Conservation (phyloP, 2,113 vertebrate species). For the Siniperca knerii region DNA sequence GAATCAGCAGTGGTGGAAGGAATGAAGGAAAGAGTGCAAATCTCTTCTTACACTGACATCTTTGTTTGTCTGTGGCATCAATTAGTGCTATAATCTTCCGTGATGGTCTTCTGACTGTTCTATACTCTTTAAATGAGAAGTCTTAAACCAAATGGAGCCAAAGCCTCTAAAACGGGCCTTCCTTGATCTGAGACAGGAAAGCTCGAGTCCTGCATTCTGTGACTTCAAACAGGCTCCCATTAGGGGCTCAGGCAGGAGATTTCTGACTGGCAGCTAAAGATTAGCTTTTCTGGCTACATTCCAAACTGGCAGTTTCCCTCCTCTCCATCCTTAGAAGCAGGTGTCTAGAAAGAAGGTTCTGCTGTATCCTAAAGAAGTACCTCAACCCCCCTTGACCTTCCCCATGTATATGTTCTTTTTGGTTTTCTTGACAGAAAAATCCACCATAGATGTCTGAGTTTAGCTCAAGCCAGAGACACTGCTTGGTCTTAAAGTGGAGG, state of each 20-base stretch:
- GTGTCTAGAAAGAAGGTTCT: slow-evolving; percentile 36
- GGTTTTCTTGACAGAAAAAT: not conserved
- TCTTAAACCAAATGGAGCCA: slow-evolving; percentile 11
- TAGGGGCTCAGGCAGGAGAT: slow-evolving; percentile 45
- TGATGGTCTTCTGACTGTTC: not conserved
- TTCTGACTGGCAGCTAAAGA: slow-evolving; percentile 43
- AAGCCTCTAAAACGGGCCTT: slow-evolving; percentile 43
- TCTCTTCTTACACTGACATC: slow-evolving; percentile 19
- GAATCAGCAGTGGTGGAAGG: slow-evolving; percentile 45
- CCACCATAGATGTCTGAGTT: slow-evolving; percentile 29
- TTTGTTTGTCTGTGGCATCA: slow-evolving; percentile 32
- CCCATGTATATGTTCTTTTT: not conserved
- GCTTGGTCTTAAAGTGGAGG: slow-evolving; percentile 36
- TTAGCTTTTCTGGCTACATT: slow-evolving; percentile 53
- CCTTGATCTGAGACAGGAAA: slow-evolving; percentile 30
- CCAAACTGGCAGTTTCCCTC: slow-evolving; percentile 32
- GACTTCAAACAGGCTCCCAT: slow-evolving; percentile 52
- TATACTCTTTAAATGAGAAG: slow-evolving; percentile 33
- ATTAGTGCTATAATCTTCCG: not conserved
- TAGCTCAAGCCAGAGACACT: slow-evolving; percentile 22
- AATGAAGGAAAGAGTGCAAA: slow-evolving; percentile 4
- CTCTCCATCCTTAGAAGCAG: slow-evolving; percentile 19
- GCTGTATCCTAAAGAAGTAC: not conserved
- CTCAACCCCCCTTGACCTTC: not conserved
- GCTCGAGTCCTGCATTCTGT: slow-evolving; percentile 21